These are phyloP conservation scores for Agrenia bidenticulata DNA, from an alignment of 2,888 invertebrate species.

Conservation along the genomic window DNA sequence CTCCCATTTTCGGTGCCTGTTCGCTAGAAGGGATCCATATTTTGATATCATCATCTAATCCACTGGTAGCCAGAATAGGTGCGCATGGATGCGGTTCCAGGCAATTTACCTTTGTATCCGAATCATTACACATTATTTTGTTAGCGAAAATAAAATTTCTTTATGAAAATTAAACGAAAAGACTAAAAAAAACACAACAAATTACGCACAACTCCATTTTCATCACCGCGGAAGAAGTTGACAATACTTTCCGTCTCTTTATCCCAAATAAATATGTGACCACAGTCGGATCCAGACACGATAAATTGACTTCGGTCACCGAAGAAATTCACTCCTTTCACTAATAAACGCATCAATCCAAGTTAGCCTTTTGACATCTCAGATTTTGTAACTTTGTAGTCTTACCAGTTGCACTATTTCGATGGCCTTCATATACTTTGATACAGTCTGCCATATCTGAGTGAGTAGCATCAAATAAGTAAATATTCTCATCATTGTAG, in stretches of 20 bases:
- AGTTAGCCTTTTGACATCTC: not conserved
- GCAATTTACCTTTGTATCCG: conserved; percentile 92
- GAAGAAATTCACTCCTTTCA: conserved; percentile 92
- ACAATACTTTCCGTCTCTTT: conserved; percentile 81
- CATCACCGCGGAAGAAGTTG: conserved; percentile 82
- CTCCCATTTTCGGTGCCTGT: conserved; percentile 61
- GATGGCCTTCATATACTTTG: conserved; percentile 67
- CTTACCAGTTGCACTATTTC: conserved; percentile 61
- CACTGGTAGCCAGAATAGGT: conserved; percentile 86
- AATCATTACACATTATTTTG: too few relatives aligned
- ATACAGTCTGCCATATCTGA: conserved; percentile 61
- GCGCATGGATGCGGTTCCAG: conserved; percentile 85
- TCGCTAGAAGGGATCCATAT: conserved; percentile 81
- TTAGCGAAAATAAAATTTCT: too few relatives aligned
- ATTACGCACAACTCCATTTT: conserved; percentile 83
- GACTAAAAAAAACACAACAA: too few relatives aligned
- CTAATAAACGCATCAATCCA: conserved; percentile 57
- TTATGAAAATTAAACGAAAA: too few relatives aligned
- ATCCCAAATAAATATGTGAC: conserved; percentile 85
- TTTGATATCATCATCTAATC: conserved; percentile 88
- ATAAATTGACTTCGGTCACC: conserved; percentile 87
- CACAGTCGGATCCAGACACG: conserved; percentile 92
- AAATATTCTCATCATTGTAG: conserved; percentile 90
- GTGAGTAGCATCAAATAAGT: conserved; percentile 72
- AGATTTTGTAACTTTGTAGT: not conserved